Base-by-base conservation (phyloP, 2,113 vertebrate genomes). In the Cervus canadensis region DNA sequence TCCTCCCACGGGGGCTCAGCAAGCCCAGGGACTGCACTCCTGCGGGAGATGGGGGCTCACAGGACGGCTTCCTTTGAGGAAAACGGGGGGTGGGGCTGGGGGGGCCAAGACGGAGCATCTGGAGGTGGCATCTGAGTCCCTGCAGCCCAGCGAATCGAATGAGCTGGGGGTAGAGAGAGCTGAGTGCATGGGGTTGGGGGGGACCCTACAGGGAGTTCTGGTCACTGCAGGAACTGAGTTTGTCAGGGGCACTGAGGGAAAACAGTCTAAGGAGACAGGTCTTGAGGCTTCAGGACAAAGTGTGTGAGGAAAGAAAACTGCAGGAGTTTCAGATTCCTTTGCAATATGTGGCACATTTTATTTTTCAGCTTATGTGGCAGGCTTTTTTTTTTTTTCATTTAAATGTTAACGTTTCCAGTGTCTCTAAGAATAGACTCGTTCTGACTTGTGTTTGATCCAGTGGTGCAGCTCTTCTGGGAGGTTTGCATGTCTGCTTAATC, bases 381-480 rank as follows among this genome's bases (percentile, higher is more conserved):
- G 30, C n/a, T 50, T 83, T 48, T 50, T 50, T 50, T 50, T 50
- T 50, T 50, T 48, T 50, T 50, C 3, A 50, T 50, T 25, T 17
- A 93, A 82, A n/a, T 48, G 48, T 23, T 62, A 43, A 45, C 19
- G 2, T 36, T 83, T 94, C 59, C 43, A 36, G 57, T 50, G 83
- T 54, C 78, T 78, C 78, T 50, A 59, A 87, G 21, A 79, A 48
- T 2, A 6, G 45, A 64, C 98, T 96, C 98, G 98, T 97, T 95
- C 45, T 84, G 95, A 86, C 99, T 97, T 98, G 98, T 98, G 98
- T 98, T 93, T 97, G 92, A 88, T 71, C 88, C 95, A 90, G 85
- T 79, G 28, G 93, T 96, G 88, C 85, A 57, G 89, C 91, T 45
- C 88, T 95, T 93, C 86, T 85, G 43, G 76, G 95, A 98, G 98